Evolutionary conservation across 2,113 vertebrate genomes (phyloP).

Genomic region (Macroglossus sobrinus): DNA sequence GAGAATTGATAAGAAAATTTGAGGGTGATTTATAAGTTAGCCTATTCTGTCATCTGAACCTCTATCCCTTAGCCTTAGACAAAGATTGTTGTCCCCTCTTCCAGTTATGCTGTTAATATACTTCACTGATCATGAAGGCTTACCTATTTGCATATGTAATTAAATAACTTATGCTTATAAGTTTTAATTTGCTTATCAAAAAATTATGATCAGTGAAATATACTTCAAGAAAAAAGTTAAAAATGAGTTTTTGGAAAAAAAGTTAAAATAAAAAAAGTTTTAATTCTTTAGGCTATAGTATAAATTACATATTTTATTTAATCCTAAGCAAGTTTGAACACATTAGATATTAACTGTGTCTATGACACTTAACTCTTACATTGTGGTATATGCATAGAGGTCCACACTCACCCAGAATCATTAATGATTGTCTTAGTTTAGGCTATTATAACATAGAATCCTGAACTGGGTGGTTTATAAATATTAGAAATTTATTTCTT

Average conservation of each 20-base stretch:
- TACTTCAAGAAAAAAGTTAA: not conserved
- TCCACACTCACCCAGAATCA: not conserved
- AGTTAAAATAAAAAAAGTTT: not conserved
- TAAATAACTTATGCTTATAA: not conserved
- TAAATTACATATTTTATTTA: not conserved
- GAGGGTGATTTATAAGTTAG: not conserved
- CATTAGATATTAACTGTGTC: not conserved
- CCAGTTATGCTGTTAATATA: not conserved
- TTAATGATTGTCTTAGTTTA: not conserved
- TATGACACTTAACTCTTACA: not conserved
- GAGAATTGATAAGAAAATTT: not conserved
- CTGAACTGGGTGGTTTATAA: not conserved
- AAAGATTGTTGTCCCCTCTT: not conserved
- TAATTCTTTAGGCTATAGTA: not conserved
- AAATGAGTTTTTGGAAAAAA: not conserved
- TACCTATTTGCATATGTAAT: not conserved
- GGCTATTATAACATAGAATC: not conserved
- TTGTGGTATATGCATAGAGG: not conserved
- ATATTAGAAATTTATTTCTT: not conserved
- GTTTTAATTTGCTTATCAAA: not conserved
- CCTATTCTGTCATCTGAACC: not conserved
- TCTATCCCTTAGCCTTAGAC: not conserved
- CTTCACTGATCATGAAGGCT: not conserved
- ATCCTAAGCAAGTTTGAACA: not conserved
- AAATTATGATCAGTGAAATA: not conserved